Base-by-base conservation (phyloP, 2,888 invertebrate species). In the Gymnosoma rotundatum region DNA sequence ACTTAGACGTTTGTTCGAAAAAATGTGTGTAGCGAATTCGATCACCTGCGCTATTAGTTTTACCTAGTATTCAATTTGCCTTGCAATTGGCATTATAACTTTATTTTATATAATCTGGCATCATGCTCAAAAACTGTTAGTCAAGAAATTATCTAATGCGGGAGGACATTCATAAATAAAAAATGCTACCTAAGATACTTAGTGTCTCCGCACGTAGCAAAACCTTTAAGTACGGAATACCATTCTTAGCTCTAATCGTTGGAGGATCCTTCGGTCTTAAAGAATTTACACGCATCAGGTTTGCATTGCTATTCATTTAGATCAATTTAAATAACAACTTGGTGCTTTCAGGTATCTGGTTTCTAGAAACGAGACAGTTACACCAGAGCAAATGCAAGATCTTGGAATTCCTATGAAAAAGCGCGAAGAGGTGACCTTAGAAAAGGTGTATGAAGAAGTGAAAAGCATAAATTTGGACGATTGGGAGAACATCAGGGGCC, bases 401-500 rank as follows among this genome's bases (percentile, higher is more conserved):
- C 89, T 93, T 89, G 97, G 96, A 2, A 93, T 97, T 14, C 88
- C 92, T 83, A 94, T 95, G 93, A 95, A 95, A 88, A 93, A 94
- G 89, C 92, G 94, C 0, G 94, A 94, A 61, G 94, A 95, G 89
- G 95, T 96, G 0, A 95, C 96, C 0, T 90, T 97, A 86, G 97
- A 97, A 92, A 92, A 93, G 50, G 95, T 95, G 87, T 97, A 94
- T 93, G 95, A 96, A 87, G 95, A 95, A 92, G 93, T 96, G 3
- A 93, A 96, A 90, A 91, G 93, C 74, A 91, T 96, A 52, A 96
- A 98, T 90, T 94, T 96, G 87, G 95, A 97, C 86, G 94, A 95
- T 87, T 98, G 98, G 98, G 94, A 96, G 89, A 97, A 97, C 89
- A 94, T 95, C 86, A 93, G 98, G 88, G 97, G 97, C 0, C 96